phyloP scores from a whole-genome alignment of 2,113 vertebrate genomes.

The Butastur rufipennis region DNA sequence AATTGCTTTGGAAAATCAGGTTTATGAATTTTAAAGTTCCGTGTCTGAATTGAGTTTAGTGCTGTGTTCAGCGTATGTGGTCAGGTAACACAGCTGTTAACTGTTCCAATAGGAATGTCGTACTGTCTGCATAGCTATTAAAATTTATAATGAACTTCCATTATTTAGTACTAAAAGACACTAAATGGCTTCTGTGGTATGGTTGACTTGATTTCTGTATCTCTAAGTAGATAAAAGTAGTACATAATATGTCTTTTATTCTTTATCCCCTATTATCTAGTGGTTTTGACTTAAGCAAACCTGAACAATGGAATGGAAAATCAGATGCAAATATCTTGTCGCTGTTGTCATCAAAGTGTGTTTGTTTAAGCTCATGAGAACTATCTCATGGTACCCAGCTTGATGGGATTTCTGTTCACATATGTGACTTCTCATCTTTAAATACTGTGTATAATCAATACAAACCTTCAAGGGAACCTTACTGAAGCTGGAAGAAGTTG shows the following conservation, averaged over 20 bases:
- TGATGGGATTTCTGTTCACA: background rate
- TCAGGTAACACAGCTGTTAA: background rate
- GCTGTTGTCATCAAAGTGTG: background rate
- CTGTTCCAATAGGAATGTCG: background rate
- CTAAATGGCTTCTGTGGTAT: background rate
- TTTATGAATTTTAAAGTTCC: background rate
- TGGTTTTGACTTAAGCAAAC: background rate
- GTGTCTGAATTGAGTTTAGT: background rate
- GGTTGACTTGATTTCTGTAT: accelerated
- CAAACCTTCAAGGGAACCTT: background rate
- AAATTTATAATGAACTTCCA: background rate
- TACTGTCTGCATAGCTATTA: background rate
- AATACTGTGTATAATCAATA: background rate
- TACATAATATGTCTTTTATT: background rate
- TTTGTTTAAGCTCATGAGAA: background rate
- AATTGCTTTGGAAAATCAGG: background rate
- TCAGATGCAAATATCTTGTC: background rate
- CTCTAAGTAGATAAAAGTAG: background rate
- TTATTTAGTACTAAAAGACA: background rate
- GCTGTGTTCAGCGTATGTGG: background rate
- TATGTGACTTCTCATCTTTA: background rate
- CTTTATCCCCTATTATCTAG: background rate
- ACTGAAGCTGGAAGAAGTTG: background rate
- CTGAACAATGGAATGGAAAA: background rate
- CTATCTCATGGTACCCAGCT: background rate